phyloP scores from a whole-genome alignment of 2,797 vertebrate species.

The Phoeniculus purpureus region DNA sequence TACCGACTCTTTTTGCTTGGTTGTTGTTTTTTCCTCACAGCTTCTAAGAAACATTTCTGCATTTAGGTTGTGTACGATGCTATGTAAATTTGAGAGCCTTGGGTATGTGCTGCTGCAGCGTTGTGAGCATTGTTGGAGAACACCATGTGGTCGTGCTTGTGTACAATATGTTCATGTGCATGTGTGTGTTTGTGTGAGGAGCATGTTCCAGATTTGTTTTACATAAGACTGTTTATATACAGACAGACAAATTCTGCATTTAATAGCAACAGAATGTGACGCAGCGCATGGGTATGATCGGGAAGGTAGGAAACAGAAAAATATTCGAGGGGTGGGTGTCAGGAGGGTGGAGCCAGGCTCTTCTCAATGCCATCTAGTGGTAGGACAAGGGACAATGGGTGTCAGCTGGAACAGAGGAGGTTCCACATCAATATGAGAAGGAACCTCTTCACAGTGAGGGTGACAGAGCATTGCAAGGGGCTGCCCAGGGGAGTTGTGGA shows the following conservation, averaged over 20 bases:
- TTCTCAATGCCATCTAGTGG: no score
- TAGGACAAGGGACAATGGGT: no score
- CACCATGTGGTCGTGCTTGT: background rate
- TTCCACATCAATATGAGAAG: no score
- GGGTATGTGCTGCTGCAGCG: background rate
- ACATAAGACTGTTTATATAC: background rate
- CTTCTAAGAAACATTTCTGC: background rate
- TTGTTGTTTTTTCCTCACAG: background rate
- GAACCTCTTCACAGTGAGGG: no score
- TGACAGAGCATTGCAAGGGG: no score
- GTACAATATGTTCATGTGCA: background rate
- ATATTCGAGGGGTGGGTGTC: no score
- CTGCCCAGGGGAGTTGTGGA: no score
- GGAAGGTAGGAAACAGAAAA: background rate
- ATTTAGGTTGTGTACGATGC: background rate
- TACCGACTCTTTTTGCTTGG: background rate
- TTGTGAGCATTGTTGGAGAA: background rate
- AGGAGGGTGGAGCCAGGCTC: no score
- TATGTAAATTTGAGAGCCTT: background rate
- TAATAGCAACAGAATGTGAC: background rate
- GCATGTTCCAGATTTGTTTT: background rate
- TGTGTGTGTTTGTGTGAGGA: background rate
- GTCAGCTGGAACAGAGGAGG: no score
- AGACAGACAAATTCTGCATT: background rate
- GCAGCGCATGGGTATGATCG: background rate